These are phyloP conservation scores for Callipepla squamata DNA, from an alignment of 2,113 vertebrate genomes.

Conservation along the genomic window DNA sequence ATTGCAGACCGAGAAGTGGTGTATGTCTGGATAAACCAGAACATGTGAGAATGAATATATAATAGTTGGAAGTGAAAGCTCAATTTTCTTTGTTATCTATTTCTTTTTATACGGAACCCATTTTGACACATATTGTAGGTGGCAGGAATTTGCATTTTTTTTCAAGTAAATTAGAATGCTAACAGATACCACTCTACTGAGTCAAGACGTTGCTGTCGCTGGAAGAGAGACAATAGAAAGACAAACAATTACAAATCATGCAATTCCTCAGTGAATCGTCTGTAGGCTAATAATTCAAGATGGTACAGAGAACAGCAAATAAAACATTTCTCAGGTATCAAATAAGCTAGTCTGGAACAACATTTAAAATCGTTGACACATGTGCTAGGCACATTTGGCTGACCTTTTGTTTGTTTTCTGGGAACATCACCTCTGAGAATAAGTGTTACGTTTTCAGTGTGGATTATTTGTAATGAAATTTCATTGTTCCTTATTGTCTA, in stretches of 20 bases:
- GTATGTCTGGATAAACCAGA: constrained; percentile 5
- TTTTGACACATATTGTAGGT: constrained; percentile 54
- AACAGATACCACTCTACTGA: neutral
- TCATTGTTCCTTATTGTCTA: neutral
- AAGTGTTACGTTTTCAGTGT: neutral
- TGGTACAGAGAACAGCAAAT: neutral
- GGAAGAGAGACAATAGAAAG: constrained; percentile 7
- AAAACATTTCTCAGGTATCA: neutral
- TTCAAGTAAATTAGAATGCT: constrained; percentile 28
- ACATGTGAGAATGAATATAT: neutral
- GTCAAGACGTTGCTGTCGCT: neutral
- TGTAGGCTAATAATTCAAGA: neutral
- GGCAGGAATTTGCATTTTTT: constrained; percentile 15
- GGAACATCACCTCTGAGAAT: neutral
- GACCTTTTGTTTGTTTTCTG: constrained; percentile 10
- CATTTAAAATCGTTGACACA: neutral
- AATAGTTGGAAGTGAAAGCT: constrained; percentile 26
- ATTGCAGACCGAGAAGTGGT: neutral
- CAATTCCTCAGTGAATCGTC: neutral
- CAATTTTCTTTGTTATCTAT: neutral
- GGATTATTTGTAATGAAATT: neutral
- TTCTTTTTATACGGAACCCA: constrained; percentile 27
- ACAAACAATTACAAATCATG: neutral
- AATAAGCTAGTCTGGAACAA: neutral
- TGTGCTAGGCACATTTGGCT: neutral